Percentiles rank a stretch among this genome's conserved stretches.
These are phyloP conservation scores for Agrotis exclamationis DNA, from an alignment of 2,888 invertebrate species.

Conservation along the genomic window DNA sequence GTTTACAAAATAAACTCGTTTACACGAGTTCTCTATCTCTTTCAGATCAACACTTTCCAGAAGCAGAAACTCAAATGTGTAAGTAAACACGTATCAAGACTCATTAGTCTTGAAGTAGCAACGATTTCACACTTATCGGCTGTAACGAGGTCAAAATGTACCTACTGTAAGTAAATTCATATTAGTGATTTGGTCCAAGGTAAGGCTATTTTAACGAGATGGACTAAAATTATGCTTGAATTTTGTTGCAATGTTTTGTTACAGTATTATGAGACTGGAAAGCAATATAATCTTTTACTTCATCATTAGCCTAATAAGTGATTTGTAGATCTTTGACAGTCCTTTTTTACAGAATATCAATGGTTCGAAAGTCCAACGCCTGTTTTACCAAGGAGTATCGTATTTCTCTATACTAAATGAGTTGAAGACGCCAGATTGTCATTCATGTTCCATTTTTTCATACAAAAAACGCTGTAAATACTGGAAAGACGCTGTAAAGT, in stretches of 20 bases:
- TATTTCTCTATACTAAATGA: too few relatives aligned
- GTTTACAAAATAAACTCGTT: neutral
- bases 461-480: too few relatives aligned
- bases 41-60: conserved; percentile 2
- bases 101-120: conserved; percentile 40
- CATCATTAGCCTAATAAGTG: neutral
- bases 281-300: neutral
- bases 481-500: too few relatives aligned
- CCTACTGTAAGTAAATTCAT: conserved; percentile 36
- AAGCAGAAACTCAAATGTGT: conserved; percentile 31
- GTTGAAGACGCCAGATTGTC: too few relatives aligned
- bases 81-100: conserved; percentile 27
- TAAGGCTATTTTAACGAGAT: conserved; percentile 12
- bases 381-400: too few relatives aligned
- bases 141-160: conserved; percentile 43
- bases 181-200: conserved; percentile 55
- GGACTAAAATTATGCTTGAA: conserved; percentile 12
- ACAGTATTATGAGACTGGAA: neutral
- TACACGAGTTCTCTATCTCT: neutral
- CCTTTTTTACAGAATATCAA: too few relatives aligned
- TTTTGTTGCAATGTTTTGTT: neutral
- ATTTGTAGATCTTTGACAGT: too few relatives aligned
- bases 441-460: too few relatives aligned
- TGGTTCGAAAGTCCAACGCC: too few relatives aligned
- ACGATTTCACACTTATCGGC: conserved; percentile 50